A percentile compares a stretch with the other conserved stretches of the same genome.
Conservation (phyloP, 64 coral and sea anemone species). For the Dendronephthya gigantea region DNA sequence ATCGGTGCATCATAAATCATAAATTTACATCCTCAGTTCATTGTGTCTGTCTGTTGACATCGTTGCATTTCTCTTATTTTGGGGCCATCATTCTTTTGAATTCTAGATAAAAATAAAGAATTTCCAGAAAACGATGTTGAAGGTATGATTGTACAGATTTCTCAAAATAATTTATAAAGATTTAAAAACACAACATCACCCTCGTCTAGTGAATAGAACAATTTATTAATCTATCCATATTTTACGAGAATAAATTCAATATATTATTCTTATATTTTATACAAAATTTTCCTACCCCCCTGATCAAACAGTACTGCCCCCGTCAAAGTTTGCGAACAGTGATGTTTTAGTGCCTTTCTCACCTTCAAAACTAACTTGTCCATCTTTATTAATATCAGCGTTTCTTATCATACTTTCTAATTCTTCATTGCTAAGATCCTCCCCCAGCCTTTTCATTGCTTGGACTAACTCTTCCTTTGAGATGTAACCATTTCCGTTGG, state of each 20-base stretch:
- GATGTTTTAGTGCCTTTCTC: not conserved
- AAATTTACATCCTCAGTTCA: too few relatives aligned
- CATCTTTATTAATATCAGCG: conserved; percentile 39
- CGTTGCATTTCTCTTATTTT: not conserved
- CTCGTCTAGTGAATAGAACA: too few relatives aligned
- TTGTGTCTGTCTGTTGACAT: too few relatives aligned
- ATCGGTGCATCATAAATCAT: too few relatives aligned
- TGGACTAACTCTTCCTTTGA: conserved; percentile 26
- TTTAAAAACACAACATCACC: too few relatives aligned
- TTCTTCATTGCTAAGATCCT: conserved; percentile 7
- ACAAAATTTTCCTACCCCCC: too few relatives aligned
- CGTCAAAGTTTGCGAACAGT: too few relatives aligned
- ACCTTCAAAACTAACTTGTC: conserved; percentile 37
- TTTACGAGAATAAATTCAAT: too few relatives aligned
- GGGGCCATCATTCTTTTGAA: not conserved
- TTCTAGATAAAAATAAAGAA: not conserved
- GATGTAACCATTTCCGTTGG: conserved; percentile 15
- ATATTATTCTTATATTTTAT: too few relatives aligned
- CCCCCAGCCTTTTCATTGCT: conserved; percentile 32
- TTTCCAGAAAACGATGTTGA: not conserved
- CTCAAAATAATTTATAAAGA: not conserved
- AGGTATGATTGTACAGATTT: not conserved
- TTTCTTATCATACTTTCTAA: conserved; percentile 25
- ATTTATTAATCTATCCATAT: too few relatives aligned
- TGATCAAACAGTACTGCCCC: too few relatives aligned